Evolutionary conservation across 1,140 invertebrate genomes (phyloP).

Genomic region (Macrostomum lignano): DNA sequence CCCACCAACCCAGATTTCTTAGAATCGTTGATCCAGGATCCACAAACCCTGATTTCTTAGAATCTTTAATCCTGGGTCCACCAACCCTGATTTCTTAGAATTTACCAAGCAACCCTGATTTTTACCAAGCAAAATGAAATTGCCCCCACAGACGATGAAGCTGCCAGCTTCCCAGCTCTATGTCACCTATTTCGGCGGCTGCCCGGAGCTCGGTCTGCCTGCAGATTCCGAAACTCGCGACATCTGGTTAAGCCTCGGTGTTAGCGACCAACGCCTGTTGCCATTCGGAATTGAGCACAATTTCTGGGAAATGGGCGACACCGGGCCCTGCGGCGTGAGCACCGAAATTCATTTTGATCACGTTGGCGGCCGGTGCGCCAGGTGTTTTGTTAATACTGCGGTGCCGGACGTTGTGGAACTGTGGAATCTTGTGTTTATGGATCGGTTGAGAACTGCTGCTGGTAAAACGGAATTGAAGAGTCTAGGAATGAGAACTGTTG

Average conservation of each 20-base stretch:
- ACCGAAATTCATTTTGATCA: conserved; percentile 66
- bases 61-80: no score
- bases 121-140: no score
- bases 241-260: conserved; percentile 45
- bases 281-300: conserved; percentile 97
- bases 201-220: conserved; percentile 45
- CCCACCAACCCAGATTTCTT: no score
- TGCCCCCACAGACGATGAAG: no score
- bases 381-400: conserved; percentile 73
- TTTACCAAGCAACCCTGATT: no score
- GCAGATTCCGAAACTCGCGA: conserved; percentile 72
- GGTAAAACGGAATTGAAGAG: conserved; percentile 49
- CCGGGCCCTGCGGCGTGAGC: conserved; percentile 85
- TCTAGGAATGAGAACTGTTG: conserved; percentile 84
- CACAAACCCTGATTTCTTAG: no score
- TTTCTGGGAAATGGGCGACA: conserved; percentile 99
- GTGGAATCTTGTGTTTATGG: conserved; percentile 98
- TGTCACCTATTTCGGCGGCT: conserved; percentile 92
- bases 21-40: no score
- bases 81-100: no score
- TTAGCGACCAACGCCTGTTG: conserved; percentile 42
- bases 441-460: conserved; percentile 49
- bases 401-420: conserved; percentile 84
- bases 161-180: conserved; percentile 38
- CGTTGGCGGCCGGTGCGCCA: conserved; percentile 49